Conservation (phyloP, 2,113 vertebrate genomes). For the Stigmatopora argus region DNA sequence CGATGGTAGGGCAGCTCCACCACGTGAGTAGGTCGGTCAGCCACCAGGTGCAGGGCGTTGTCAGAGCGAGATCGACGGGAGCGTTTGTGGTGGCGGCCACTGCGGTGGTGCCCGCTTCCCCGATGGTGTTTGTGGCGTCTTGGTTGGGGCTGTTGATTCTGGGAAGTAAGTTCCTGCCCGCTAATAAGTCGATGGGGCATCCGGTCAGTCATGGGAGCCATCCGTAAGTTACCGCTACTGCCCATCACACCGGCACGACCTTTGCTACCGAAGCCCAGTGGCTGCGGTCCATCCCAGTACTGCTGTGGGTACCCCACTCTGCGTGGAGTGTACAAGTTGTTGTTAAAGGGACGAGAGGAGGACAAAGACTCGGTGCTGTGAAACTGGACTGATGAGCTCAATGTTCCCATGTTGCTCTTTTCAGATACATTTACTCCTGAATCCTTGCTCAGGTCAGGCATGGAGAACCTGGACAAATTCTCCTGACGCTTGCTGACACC, state of each 20-base stretch:
- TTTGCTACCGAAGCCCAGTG: constrained; percentile 77
- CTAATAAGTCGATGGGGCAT: constrained; percentile 77
- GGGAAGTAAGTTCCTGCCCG: constrained; percentile 68
- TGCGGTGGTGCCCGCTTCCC: constrained; percentile 73
- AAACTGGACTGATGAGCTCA: constrained; percentile 92
- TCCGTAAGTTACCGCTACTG: constrained; percentile 70
- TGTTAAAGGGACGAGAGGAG: constrained; percentile 83
- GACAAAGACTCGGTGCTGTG: constrained; percentile 93
- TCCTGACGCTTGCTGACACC: constrained; percentile 89
- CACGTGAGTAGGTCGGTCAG: constrained; percentile 78
- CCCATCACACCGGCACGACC: constrained; percentile 71
- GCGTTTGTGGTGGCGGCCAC: constrained; percentile 75
- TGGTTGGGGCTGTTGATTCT: constrained; percentile 58
- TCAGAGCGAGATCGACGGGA: constrained; percentile 90
- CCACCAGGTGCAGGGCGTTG: constrained; percentile 89
- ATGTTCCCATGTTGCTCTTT: constrained; percentile 96
- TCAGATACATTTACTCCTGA: constrained; percentile 95
- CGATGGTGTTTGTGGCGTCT: constrained; percentile 74
- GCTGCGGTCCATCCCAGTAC: constrained; percentile 76
- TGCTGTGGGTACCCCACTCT: constrained; percentile 71
- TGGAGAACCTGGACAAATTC: constrained; percentile 94
- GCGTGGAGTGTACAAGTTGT: constrained; percentile 80
- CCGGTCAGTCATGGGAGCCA: constrained; percentile 82
- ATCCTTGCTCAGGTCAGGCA: constrained; percentile 98
- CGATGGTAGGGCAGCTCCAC: constrained; percentile 80